Conservation (phyloP, 2,113 vertebrate species). For the Myotis yumanensis region DNA sequence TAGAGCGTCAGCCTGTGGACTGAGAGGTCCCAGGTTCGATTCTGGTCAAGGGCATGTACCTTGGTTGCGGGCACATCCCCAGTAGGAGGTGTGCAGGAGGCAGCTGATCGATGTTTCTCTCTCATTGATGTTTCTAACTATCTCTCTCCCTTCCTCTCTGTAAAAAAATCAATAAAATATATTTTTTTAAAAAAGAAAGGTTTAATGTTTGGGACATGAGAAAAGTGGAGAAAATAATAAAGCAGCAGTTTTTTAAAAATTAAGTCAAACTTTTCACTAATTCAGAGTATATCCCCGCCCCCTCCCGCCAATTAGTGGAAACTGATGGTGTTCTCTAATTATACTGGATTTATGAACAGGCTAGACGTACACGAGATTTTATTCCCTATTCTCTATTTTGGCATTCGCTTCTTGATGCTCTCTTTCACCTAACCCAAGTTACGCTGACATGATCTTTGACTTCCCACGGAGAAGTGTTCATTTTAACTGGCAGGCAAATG, state of each 20-base stretch:
- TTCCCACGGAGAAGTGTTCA: conserved; percentile 61
- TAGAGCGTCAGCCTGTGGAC: too few relatives aligned
- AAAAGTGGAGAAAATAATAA: background rate
- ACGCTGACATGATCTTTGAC: conserved; percentile 59
- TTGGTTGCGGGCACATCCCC: too few relatives aligned
- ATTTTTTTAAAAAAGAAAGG: background rate
- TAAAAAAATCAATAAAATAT: too few relatives aligned
- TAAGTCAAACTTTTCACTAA: background rate
- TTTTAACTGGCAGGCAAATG: conserved; percentile 72
- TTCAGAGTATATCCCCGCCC: background rate
- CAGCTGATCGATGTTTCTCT: too few relatives aligned
- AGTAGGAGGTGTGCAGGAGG: too few relatives aligned
- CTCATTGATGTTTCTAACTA: too few relatives aligned
- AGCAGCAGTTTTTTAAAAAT: background rate
- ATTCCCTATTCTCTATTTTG: background rate
- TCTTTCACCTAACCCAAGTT: conserved; percentile 46
- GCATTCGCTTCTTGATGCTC: background rate
- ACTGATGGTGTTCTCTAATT: background rate
- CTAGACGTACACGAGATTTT: background rate
- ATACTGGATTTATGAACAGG: background rate
- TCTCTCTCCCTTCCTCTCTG: too few relatives aligned
- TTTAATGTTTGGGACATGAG: background rate
- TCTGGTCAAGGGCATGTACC: too few relatives aligned
- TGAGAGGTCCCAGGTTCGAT: too few relatives aligned
- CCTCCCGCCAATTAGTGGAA: background rate